phyloP scores from a whole-genome alignment of 2,888 invertebrate genomes.

The Leucozona laternaria region DNA sequence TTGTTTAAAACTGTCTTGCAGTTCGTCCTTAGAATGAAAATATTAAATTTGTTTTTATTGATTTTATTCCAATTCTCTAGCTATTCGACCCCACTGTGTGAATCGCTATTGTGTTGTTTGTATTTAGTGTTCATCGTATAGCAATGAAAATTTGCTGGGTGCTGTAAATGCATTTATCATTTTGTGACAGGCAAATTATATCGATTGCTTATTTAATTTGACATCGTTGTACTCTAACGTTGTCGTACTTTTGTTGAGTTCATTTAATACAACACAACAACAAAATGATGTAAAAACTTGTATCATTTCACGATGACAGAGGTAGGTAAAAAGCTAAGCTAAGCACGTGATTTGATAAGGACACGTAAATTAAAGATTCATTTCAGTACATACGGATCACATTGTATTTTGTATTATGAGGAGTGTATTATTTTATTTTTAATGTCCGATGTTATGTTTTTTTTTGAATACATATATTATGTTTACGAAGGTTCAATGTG shows the following conservation, averaged over 20 bases:
- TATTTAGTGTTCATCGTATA: background rate
- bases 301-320: background rate
- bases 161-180: constrained; percentile 52
- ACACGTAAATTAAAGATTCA: constrained; percentile 25
- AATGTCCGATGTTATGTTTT: background rate
- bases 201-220: constrained; percentile 37
- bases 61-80: background rate
- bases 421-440: background rate
- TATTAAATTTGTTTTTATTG: background rate
- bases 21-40: too few species aligned
- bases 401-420: background rate
- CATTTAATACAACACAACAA: background rate
- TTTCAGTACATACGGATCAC: background rate
- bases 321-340: background rate
- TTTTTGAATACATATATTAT: background rate
- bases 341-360: constrained; percentile 22
- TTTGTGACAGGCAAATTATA: constrained; percentile 60
- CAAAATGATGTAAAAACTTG: background rate
- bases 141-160: constrained; percentile 21
- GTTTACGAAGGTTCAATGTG: background rate
- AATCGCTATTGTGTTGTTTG: background rate
- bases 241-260: constrained; percentile 3
- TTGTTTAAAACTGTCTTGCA: too few species aligned
- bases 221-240: constrained; percentile 8
- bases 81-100: background rate